phyloP scores from a whole-genome alignment of 2,113 vertebrate species.

The Prochilodus magdalenae region DNA sequence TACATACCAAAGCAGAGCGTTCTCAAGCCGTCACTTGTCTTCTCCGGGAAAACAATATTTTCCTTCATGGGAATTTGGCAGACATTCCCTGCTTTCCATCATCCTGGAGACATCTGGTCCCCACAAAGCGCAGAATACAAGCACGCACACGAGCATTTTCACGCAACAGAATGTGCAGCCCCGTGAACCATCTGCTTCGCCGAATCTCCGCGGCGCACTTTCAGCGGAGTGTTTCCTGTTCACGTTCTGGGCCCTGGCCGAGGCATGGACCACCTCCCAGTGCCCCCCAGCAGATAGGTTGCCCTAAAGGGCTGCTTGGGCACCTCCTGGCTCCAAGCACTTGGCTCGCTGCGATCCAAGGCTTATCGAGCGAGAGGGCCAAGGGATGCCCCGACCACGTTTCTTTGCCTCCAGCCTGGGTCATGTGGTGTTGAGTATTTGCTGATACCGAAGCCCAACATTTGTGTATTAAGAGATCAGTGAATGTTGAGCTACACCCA shows the following conservation, averaged over 20 bases:
- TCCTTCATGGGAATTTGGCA: background rate
- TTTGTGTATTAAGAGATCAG: too few species aligned
- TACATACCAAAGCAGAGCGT: too few species aligned
- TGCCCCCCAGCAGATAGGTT: background rate
- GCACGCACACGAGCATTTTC: background rate
- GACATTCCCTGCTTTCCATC: background rate
- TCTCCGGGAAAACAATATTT: background rate
- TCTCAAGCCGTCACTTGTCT: too few species aligned
- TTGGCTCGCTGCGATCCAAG: background rate
- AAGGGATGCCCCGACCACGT: background rate
- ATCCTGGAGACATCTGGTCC: background rate
- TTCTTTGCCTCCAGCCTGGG: too few species aligned
- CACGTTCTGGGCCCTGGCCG: background rate
- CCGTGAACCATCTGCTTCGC: constrained; percentile 25
- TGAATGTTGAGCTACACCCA: too few species aligned
- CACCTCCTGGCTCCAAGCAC: background rate
- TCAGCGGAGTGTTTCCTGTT: constrained; percentile 29
- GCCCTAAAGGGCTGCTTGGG: background rate
- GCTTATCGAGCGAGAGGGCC: background rate
- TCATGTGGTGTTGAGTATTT: background rate
- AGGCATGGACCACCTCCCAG: background rate
- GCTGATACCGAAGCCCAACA: too few species aligned
- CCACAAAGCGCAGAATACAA: background rate
- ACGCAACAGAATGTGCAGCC: constrained; percentile 22
- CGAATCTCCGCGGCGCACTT: constrained; percentile 9